These are phyloP conservation scores for Microhierax caerulescens DNA, from an alignment of 2,797 vertebrate species.

Conservation along the genomic window DNA sequence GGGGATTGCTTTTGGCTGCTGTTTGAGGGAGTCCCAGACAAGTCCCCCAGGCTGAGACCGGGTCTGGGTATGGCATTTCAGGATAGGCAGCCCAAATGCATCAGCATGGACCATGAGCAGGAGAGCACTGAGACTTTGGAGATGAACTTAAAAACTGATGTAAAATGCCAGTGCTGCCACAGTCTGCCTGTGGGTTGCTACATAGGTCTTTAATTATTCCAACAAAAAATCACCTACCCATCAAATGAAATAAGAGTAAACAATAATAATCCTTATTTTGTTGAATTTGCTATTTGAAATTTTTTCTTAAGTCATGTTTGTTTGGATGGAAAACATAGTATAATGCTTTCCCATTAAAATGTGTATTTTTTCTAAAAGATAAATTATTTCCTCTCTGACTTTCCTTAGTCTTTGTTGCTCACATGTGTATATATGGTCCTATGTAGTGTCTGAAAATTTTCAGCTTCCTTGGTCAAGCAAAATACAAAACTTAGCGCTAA, in stretches of 20 bases:
- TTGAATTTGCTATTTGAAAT: background rate
- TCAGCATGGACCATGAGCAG: fast-evolving
- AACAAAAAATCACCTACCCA: background rate
- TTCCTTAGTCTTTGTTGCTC: fast-evolving
- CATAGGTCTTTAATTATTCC: background rate
- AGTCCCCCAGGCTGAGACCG: background rate
- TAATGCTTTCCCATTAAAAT: background rate
- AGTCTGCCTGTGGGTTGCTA: background rate
- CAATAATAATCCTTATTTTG: background rate
- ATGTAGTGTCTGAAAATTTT: background rate
- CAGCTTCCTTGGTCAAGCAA: background rate
- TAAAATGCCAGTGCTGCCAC: background rate
- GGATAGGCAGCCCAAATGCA: background rate
- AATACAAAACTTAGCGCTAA: background rate
- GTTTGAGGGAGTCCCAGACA: background rate
- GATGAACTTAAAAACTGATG: background rate
- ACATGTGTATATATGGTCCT: background rate
- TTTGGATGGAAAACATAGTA: background rate
- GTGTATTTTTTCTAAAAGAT: background rate
- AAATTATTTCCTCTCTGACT: background rate
- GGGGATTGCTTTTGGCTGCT: background rate
- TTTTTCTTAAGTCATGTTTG: background rate
- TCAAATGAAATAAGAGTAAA: background rate
- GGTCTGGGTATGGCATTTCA: fast-evolving
- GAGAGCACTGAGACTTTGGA: background rate